phyloP scores from a whole-genome alignment of 2,888 invertebrate species.

The Agrenia bidenticulata region DNA sequence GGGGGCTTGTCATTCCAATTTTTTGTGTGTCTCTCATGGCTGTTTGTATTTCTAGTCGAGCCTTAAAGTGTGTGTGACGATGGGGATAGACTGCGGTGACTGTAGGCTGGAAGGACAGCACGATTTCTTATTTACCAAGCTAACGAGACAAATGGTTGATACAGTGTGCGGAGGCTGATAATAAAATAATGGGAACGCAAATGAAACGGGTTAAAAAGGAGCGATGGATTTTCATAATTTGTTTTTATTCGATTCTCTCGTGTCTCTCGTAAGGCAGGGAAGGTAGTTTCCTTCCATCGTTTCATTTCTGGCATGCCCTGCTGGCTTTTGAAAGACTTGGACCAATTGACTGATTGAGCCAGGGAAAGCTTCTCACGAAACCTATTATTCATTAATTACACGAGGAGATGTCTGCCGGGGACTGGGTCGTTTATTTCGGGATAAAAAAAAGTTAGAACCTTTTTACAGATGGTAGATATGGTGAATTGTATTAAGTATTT shows the following conservation, averaged over 20 bases:
- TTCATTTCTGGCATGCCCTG: not conserved
- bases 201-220: not conserved
- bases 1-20: not conserved
- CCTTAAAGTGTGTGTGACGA: constrained; percentile 1
- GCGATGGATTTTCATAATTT: constrained; percentile 8
- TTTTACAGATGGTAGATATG: constrained; percentile 10
- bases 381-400: constrained; percentile 44
- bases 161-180: not conserved
- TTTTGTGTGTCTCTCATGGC: not conserved
- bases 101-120: constrained; percentile 2
- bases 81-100: not conserved
- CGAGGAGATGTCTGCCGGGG: constrained; percentile 28
- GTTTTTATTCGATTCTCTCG: constrained; percentile 3
- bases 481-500: not conserved
- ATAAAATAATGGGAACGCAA: not conserved
- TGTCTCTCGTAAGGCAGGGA: not conserved
- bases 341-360: constrained; percentile 19
- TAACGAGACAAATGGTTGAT: not conserved
- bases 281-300: too few relatives aligned
- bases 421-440: constrained; percentile 5
- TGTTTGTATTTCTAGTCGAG: not conserved
- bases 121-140: not conserved
- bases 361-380: constrained; percentile 35
- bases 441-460: not conserved
- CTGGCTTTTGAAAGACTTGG: not conserved